A percentile compares a stretch with the other conserved stretches of the same genome.
These are phyloP conservation scores for Contarinia nasturtii DNA, from an alignment of 1,140 invertebrate species.

Conservation along the genomic window DNA sequence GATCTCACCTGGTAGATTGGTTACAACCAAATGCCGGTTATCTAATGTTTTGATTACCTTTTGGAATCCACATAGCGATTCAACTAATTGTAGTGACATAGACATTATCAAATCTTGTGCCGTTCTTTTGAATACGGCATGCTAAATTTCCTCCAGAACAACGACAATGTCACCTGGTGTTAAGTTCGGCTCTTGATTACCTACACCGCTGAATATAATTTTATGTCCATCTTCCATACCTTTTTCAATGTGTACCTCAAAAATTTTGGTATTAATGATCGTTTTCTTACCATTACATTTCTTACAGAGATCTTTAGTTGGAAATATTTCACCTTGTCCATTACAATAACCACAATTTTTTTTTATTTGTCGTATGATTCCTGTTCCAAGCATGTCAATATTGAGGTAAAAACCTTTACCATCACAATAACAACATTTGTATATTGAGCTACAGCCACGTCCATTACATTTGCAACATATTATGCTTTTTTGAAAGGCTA, in stretches of 20 bases:
- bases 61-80: conserved; percentile 92
- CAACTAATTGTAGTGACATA: conserved; percentile 71
- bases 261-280: conserved; percentile 77
- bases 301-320: conserved; percentile 84
- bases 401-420: conserved; percentile 83
- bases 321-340: conserved; percentile 72
- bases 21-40: conserved; percentile 74
- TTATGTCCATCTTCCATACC: conserved; percentile 96
- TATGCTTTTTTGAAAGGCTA: conserved; percentile 91
- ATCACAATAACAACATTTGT: conserved; percentile 69
- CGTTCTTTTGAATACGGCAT: conserved; percentile 58
- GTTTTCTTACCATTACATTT: conserved; percentile 81
- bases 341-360: conserved; percentile 71
- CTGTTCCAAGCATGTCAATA: conserved; percentile 81
- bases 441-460: conserved; percentile 75
- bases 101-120: conserved; percentile 75
- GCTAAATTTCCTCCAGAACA: conserved; percentile 91
- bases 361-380: conserved; percentile 94
- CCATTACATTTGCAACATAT: conserved; percentile 97
- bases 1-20: conserved; percentile 59
- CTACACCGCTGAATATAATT: conserved; percentile 86
- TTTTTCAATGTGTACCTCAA: conserved; percentile 96
- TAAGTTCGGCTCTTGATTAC: conserved; percentile 90
- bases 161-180: conserved; percentile 93
- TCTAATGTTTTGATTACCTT: conserved; percentile 89